phyloP scores from a whole-genome alignment of 2,797 vertebrate genomes.

The Eulemur rubriventer region DNA sequence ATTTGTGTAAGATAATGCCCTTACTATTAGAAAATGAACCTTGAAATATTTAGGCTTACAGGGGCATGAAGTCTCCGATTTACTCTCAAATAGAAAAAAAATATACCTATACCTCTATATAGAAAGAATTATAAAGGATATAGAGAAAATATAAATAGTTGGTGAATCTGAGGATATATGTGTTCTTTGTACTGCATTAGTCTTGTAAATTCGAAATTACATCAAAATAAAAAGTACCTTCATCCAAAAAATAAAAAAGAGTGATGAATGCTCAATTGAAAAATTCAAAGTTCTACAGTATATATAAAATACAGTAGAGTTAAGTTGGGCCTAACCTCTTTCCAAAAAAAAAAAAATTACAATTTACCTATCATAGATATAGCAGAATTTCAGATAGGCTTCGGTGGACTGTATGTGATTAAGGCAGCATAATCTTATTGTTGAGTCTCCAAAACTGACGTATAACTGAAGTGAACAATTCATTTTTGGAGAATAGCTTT shows the following conservation, averaged over 20 bases:
- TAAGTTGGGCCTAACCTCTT: neutral
- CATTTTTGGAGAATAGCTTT: slow-evolving; percentile 3
- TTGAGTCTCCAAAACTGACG: neutral
- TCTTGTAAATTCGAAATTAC: neutral
- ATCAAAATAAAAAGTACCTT: neutral
- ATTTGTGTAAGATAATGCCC: neutral
- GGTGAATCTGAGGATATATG: neutral
- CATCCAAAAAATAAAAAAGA: neutral
- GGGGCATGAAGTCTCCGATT: neutral
- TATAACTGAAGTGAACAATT: neutral
- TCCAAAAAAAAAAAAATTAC: neutral
- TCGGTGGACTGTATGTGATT: neutral
- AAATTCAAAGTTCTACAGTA: neutral
- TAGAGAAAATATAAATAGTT: neutral
- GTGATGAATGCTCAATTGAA: neutral
- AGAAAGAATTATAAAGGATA: neutral
- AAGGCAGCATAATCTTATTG: neutral
- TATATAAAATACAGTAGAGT: neutral
- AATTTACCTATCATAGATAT: neutral
- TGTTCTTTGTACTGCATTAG: neutral
- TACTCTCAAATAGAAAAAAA: neutral
- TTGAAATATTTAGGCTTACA: neutral
- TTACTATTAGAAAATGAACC: neutral
- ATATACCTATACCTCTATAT: neutral
- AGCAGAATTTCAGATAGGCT: neutral